Percentiles rank a stretch among this genome's conserved stretches.
phyloP scores from a whole-genome alignment of 2,113 vertebrate genomes.

The Caretta caretta region DNA sequence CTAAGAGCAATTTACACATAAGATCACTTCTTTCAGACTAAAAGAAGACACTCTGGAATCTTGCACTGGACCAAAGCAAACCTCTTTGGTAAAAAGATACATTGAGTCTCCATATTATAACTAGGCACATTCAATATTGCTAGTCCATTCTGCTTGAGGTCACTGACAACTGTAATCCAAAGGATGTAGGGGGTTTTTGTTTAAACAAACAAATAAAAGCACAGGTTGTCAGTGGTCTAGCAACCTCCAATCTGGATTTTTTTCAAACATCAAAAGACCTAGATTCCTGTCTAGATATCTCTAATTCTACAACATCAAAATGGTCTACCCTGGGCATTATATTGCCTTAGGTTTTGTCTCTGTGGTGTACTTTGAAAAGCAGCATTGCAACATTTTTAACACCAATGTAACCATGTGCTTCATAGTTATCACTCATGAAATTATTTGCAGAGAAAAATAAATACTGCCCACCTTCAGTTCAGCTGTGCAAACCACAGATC shows the following conservation, averaged over 20 bases:
- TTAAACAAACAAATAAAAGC: not conserved
- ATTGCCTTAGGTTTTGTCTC: slow-evolving; percentile 9
- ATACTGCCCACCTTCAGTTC: not conserved
- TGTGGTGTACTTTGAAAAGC: not conserved
- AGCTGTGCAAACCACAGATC: not conserved
- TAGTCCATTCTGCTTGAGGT: not conserved
- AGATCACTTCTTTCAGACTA: not conserved
- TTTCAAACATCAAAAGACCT: not conserved
- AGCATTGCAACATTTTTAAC: not conserved
- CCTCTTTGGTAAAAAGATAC: not conserved
- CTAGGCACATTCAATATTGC: not conserved
- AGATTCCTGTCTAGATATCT: slow-evolving; percentile 28
- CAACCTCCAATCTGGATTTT: not conserved
- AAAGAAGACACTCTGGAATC: not conserved
- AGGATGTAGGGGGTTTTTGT: not conserved
- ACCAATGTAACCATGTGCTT: not conserved
- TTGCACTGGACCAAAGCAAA: not conserved
- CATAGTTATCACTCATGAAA: slow-evolving; percentile 19
- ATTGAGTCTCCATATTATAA: slow-evolving; percentile 12
- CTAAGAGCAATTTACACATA: slow-evolving; percentile 3
- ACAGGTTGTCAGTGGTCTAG: not conserved
- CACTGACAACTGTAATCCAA: slow-evolving; percentile 7
- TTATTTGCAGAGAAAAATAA: slow-evolving; percentile 54
- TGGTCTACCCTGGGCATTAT: not conserved
- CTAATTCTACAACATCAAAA: slow-evolving; percentile 1